Conservation (phyloP, 2,888 invertebrate genomes). For the Ophion obscuratus region DNA sequence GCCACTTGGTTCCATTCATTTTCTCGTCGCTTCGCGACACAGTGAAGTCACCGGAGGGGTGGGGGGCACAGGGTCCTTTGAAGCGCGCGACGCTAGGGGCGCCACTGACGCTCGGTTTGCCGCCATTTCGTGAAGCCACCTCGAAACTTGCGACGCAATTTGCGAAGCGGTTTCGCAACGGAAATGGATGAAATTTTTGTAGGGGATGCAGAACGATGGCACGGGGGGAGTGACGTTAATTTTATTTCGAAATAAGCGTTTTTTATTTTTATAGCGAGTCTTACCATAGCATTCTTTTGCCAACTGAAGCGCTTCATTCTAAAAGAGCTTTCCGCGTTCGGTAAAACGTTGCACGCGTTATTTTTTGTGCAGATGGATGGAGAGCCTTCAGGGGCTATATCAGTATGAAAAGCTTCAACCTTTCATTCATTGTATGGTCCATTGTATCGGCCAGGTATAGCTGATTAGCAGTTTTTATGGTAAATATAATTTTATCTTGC, state of each 20-base stretch:
- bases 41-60: background rate
- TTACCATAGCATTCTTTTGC: too few species aligned
- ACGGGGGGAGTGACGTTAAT: background rate
- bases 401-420: too few species aligned
- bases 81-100: constrained; percentile 4
- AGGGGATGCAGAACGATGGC: background rate
- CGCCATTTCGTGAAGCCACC: background rate
- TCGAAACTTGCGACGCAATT: constrained; percentile 16
- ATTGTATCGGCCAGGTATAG: too few species aligned
- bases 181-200: constrained; percentile 25
- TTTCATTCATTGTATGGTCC: too few species aligned
- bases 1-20: background rate
- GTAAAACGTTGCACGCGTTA: too few species aligned
- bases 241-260: background rate
- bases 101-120: background rate
- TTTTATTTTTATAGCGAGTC: background rate
- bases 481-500: too few species aligned
- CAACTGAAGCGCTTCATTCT: too few species aligned
- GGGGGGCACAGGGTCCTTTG: background rate
- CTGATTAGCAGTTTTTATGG: too few species aligned
- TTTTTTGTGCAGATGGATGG: too few species aligned
- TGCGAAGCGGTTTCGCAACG: background rate
- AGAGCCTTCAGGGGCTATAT: too few species aligned
- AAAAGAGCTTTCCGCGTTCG: too few species aligned
- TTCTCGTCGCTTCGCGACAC: background rate